Conservation (phyloP, 2,888 invertebrate species). For the Piscicola geometra region DNA sequence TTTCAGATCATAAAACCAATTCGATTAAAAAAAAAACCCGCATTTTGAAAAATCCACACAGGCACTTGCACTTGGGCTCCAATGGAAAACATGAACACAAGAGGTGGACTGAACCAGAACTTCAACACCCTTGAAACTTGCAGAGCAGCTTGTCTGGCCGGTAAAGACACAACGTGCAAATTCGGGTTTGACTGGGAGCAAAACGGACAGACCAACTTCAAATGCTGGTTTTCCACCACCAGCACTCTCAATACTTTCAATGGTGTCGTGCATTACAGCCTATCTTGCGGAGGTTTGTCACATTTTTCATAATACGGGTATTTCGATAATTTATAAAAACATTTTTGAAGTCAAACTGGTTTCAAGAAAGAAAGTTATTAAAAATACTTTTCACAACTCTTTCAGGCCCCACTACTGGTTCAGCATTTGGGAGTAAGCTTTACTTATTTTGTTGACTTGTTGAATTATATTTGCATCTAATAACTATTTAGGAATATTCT, state of each 20-base stretch:
- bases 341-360: too few relatives aligned
- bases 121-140: neutral
- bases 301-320: too few relatives aligned
- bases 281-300: neutral
- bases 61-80: neutral
- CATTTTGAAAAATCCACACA: neutral
- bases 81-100: neutral
- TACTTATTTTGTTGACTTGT: too few relatives aligned
- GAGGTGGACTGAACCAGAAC: neutral
- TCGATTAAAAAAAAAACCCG: neutral
- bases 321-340: too few relatives aligned
- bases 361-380: too few relatives aligned
- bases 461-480: too few relatives aligned
- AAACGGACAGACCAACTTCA: neutral
- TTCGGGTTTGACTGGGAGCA: constrained; percentile 23
- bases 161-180: neutral
- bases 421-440: too few relatives aligned
- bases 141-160: neutral
- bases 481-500: too few relatives aligned
- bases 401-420: too few relatives aligned
- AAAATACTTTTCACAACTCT: too few relatives aligned
- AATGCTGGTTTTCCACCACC: constrained; percentile 23
- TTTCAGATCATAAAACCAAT: constrained; percentile 1
- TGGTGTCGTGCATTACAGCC: constrained; percentile 11
- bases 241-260: neutral